Conservation (phyloP, 2,797 vertebrate species). For the Apogon talboti region DNA sequence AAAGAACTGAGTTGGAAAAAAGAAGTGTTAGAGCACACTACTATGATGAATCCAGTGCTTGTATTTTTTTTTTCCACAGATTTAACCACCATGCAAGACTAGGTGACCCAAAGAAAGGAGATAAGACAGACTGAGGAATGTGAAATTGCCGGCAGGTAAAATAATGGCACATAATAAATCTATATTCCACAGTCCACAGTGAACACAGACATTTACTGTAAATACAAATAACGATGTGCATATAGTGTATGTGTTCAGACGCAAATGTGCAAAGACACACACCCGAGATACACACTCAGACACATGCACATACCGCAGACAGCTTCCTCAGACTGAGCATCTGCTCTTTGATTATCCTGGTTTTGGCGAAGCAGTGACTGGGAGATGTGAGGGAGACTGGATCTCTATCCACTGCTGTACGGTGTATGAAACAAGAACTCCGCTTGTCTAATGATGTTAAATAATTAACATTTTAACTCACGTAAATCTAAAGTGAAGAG, state of each 20-base stretch:
- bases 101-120: constrained; percentile 32
- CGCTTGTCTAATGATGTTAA: constrained; percentile 53
- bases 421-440: constrained; percentile 44
- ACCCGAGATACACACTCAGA: constrained; percentile 28
- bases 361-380: constrained; percentile 49
- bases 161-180: constrained; percentile 9
- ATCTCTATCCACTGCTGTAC: constrained; percentile 48
- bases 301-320: constrained; percentile 36
- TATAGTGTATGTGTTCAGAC: constrained; percentile 6
- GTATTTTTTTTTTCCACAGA: constrained; percentile 19
- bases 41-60: constrained; percentile 24
- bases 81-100: constrained; percentile 7
- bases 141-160: constrained; percentile 28
- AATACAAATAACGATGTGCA: constrained; percentile 35
- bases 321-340: constrained; percentile 50
- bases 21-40: constrained; percentile 27
- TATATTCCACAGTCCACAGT: neutral
- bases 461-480: constrained; percentile 65
- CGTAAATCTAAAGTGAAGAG: constrained; percentile 52
- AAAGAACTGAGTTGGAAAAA: no score
- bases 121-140: constrained; percentile 36
- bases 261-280: neutral
- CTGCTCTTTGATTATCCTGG: constrained; percentile 71
- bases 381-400: constrained; percentile 46
- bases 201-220: constrained; percentile 9